Evolutionary conservation across 2,888 invertebrate genomes (phyloP).

Genomic region (Tetragonula carbonaria): DNA sequence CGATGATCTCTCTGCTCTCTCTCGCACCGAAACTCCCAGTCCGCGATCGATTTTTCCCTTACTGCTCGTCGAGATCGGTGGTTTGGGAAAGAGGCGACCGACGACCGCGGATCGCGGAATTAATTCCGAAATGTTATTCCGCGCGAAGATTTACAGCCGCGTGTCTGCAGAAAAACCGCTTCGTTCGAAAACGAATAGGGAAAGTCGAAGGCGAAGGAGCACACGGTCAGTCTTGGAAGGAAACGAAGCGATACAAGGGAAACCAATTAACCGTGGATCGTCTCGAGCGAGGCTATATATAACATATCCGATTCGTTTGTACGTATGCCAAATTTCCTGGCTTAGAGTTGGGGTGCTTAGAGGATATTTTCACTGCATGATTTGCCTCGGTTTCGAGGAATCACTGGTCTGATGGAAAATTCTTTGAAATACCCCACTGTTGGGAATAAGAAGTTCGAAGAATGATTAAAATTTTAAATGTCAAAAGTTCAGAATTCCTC

Average conservation of each 20-base stretch:
- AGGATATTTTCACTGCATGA: no score
- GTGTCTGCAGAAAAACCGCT: conserved; percentile 1
- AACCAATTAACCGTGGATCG: conserved; percentile 24
- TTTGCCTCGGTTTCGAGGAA: no score
- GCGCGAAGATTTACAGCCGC: conserved; percentile 12
- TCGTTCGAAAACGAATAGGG: conserved; percentile 6
- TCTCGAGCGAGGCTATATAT: neutral
- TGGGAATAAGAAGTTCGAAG: no score
- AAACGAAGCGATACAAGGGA: conserved; percentile 10
- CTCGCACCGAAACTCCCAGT: neutral
- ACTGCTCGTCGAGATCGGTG: neutral
- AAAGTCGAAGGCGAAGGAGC: conserved; percentile 3
- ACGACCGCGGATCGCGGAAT: conserved; percentile 9
- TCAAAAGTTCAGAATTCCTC: no score
- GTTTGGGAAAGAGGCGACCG: neutral
- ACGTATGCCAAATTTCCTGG: neutral
- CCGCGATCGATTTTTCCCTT: conserved; percentile 20
- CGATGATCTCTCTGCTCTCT: neutral
- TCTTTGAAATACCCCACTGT: no score
- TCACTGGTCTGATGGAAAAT: no score
- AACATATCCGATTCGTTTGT: neutral
- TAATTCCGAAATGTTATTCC: neutral
- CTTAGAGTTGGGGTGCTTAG: neutral
- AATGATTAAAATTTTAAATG: no score
- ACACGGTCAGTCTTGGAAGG: neutral